Base-by-base conservation (phyloP, 2,797 vertebrate species). In the Molothrus ater region DNA sequence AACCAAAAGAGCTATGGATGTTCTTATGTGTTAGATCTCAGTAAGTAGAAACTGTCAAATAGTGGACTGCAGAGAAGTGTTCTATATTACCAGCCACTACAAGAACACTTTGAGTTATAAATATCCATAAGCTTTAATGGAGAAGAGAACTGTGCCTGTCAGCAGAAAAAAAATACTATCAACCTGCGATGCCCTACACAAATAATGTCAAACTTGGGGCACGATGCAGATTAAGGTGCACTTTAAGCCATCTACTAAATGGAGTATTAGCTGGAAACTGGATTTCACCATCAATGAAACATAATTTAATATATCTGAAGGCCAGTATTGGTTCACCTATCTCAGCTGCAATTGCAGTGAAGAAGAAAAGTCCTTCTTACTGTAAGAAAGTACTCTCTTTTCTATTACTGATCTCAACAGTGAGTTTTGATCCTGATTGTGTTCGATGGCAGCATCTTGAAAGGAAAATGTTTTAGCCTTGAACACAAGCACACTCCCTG, bases 221-320 rank as follows among this genome's bases (percentile, higher is more conserved):
- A 96, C 3, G 9, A 96, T 96, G 95, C 93, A 95, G 93, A 96
- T 96, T 96, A 96, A 95, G 93, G 80, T 84, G 93, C 95, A 96
- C 95, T 96, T 96, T 94, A 96, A 95, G 76, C 73, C 87, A 94
- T 96, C 95, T 91, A 66, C 87, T 90, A 95, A 95, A 96, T 92
- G 82, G 87, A 66, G 60, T 92, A 90, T 94, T 95, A 96, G 63
- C 80, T 93, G 60, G 85, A 93, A 93, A 86, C 95, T 88, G 73
- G 89, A 96, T 93, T 94, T 94, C 53, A 26, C 89, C 59, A 48
- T 96, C 89, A 90, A 75, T 94, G 92, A 92, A 94, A 91, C 59
- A 91, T 88, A 96, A 95, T 96, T 96, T 92, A 95, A 92, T 94
- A 56, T 83, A 94, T 76, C 66, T 90, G 73, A 90, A 88, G 92